Base-by-base conservation (phyloP, 2,797 vertebrate species). In the Anisognathus igniventris region DNA sequence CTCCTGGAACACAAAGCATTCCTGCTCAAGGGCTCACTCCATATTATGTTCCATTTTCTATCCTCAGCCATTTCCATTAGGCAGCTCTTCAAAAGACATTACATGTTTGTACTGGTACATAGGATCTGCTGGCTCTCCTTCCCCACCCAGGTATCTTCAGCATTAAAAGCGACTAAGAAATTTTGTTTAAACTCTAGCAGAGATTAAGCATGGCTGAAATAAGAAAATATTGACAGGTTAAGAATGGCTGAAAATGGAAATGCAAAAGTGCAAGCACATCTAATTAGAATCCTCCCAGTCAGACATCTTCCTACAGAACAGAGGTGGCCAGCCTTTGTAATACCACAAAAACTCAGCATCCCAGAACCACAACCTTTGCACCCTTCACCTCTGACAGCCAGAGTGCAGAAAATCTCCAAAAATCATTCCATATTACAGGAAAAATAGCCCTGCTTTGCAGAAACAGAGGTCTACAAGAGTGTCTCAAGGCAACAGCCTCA, bases 11-110 rank as follows among this genome's bases (percentile, higher is more conserved):
- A 96, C 87, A 97, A 94, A 92, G 92, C 93, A 86, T 94, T 93
- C 92, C 92, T 5, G 51, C 95, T 93, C 81, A 92, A 90, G 92
- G 93, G 86, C 88, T 95, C 83, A 73, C 92, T 93, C 95, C 82
- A 44, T 90, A 94, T 91, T 93, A 94, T 88, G 88, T 92, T 94
- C 94, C 87, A 94, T 91, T 96, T 96, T 96, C 93, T 96, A 90
- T 44, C 85, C 89, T 88, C 66, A 90, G 96, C 73, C 85, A 61
- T 81, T 92, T 96, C 95, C 89, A 94, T 94, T 93, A 96, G 89
- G 85, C 89, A 96, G 89, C 92, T 95, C 92, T 95, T 94, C 86
- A 96, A 83, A 90, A 95, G 87, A 83, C 91, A 96, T 95, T 90
- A 93, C 84, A 87, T 88, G 89, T 97, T 95, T 96, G 89, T 70